These are phyloP conservation scores for Sakesphorus luctuosus DNA, from an alignment of 2,113 vertebrate genomes.

Conservation along the genomic window DNA sequence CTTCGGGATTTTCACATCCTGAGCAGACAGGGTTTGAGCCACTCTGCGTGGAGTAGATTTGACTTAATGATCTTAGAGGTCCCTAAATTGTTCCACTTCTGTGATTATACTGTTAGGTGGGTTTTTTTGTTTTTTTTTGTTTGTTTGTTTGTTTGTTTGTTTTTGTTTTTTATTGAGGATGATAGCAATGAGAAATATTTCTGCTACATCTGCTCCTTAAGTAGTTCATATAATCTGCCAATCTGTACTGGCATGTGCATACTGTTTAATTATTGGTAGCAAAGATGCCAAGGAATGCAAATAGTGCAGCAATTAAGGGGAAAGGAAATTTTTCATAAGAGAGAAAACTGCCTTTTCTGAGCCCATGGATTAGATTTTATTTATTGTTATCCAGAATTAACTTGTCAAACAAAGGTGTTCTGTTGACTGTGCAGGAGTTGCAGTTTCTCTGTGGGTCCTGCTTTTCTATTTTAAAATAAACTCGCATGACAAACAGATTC, in stretches of 20 bases:
- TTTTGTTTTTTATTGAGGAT: neutral
- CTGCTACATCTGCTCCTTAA: neutral
- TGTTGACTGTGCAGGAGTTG: neutral
- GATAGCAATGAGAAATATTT: neutral
- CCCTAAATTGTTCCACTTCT: neutral
- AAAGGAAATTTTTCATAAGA: neutral
- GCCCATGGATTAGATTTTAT: neutral
- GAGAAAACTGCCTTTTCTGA: neutral
- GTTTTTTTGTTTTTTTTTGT: neutral
- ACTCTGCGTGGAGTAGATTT: neutral
- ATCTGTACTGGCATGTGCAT: neutral
- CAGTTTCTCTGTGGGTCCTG: neutral
- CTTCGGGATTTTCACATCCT: neutral
- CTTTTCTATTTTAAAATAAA: neutral
- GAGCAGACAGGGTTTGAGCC: neutral
- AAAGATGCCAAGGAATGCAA: neutral
- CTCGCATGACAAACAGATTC: neutral
- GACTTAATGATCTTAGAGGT: neutral
- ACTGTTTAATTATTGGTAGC: neutral
- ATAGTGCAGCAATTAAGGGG: neutral
- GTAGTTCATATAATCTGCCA: neutral
- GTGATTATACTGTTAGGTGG: neutral
- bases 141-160: too few species aligned
- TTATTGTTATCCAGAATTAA: neutral
- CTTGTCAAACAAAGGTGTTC: neutral